A percentile compares a stretch with the other conserved stretches of the same genome.
phyloP scores from a whole-genome alignment of 2,797 vertebrate genomes.

The Peromyscus attwateri region DNA sequence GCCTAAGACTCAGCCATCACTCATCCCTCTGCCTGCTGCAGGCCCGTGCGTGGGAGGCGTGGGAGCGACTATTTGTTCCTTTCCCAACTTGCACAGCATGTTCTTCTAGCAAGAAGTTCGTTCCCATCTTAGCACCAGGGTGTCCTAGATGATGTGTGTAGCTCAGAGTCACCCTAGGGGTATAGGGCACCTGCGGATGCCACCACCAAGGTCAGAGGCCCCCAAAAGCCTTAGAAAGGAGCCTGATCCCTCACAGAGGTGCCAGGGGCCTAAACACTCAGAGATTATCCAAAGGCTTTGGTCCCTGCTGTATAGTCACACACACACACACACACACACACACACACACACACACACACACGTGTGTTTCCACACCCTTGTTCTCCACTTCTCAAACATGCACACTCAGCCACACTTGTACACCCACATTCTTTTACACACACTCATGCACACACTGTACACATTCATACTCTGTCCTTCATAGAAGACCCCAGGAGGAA shows the following conservation, averaged over 20 bases:
- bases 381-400: background rate
- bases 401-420: background rate
- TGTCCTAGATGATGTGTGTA: background rate
- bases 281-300: background rate
- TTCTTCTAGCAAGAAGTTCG: constrained; percentile 57
- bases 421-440: background rate
- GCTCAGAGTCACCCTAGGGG: background rate
- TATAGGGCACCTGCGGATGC: background rate
- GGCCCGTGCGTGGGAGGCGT: constrained; percentile 34
- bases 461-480: background rate
- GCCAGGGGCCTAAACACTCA: background rate
- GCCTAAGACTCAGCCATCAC: background rate
- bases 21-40: constrained; percentile 20
- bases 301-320: background rate
- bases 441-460: background rate
- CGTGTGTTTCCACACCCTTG: background rate
- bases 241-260: no score
- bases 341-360: background rate
- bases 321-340: no score
- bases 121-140: constrained; percentile 55
- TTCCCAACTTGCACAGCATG: constrained; percentile 68
- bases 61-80: constrained; percentile 67
- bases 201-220: background rate
- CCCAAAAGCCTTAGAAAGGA: background rate
- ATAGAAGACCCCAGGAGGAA: background rate